A percentile compares a stretch with the other conserved stretches of the same genome.
Conservation (phyloP, 2,888 invertebrate species). For the Cabera pusaria region DNA sequence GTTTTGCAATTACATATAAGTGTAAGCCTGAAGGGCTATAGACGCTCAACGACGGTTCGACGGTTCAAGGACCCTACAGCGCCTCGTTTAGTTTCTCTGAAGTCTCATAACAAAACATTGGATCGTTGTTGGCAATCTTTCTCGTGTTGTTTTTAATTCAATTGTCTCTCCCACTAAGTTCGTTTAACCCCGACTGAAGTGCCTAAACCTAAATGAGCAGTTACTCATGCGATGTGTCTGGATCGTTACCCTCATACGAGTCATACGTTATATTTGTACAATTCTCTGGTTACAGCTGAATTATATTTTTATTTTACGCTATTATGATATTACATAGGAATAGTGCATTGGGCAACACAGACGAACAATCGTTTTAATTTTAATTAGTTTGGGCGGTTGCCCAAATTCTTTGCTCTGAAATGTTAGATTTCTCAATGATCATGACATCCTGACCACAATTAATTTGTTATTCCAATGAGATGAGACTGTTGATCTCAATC, state of each 20-base stretch:
- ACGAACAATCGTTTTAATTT: slow-evolving; percentile 5
- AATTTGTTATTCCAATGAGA: no score
- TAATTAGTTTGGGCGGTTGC: slow-evolving; percentile 10
- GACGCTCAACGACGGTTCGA: neutral
- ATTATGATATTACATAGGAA: slow-evolving; percentile 5
- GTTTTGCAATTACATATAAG: no score
- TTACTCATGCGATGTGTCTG: slow-evolving; percentile 31
- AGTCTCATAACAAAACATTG: slow-evolving; percentile 5
- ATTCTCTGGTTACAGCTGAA: no score
- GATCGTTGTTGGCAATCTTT: no score
- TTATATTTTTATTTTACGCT: no score
- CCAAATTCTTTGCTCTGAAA: slow-evolving; percentile 7
- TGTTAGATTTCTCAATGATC: slow-evolving; percentile 1
- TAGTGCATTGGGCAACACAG: slow-evolving; percentile 3
- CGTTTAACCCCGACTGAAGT: slow-evolving; percentile 21
- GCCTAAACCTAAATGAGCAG: slow-evolving; percentile 29
- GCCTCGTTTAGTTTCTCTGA: neutral
- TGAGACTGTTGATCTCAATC: no score
- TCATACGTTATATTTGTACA: neutral
- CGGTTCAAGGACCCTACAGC: neutral
- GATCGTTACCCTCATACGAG: slow-evolving; percentile 24
- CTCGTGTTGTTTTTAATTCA: slow-evolving; percentile 26
- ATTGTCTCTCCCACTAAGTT: slow-evolving; percentile 28
- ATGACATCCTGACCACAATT: no score
- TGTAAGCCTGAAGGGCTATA: no score